These are phyloP conservation scores for Zaprionus tsacasi DNA, from an alignment of 1,140 invertebrate species.

Conservation along the genomic window DNA sequence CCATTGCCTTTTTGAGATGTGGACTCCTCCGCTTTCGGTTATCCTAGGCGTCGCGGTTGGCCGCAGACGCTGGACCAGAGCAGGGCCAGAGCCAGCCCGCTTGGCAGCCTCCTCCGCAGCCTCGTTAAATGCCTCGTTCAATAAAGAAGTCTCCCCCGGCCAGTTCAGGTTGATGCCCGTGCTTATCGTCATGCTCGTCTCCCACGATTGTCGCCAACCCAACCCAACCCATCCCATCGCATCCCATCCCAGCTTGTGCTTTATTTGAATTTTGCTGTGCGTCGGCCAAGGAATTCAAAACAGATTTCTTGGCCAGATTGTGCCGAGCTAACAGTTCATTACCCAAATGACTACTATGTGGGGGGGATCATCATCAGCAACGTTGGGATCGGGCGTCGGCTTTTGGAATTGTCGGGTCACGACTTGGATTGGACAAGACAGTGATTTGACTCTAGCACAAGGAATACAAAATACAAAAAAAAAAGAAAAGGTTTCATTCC, in stretches of 20 bases:
- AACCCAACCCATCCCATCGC: too few relatives aligned
- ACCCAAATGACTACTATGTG: conserved; percentile 70
- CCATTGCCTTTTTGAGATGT: background rate
- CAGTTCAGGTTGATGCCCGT: conserved; percentile 3
- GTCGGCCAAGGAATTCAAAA: conserved; percentile 70
- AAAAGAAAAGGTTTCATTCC: conserved; percentile 59
- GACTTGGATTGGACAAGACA: conserved; percentile 5
- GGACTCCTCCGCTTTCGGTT: background rate
- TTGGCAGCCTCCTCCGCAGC: too few relatives aligned
- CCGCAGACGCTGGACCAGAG: conserved; percentile 14
- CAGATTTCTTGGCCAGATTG: conserved; percentile 80
- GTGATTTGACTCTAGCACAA: conserved; percentile 36
- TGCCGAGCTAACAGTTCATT: conserved; percentile 79
- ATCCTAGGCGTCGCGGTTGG: conserved; percentile 31
- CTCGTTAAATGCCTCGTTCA: conserved; percentile 38
- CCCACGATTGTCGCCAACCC: background rate
- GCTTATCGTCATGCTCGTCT: conserved; percentile 5
- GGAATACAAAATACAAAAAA: background rate
- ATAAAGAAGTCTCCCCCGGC: background rate
- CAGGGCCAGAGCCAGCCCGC: background rate
- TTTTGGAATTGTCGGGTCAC: background rate
- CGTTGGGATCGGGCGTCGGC: background rate
- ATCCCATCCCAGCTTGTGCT: conserved; percentile 6
- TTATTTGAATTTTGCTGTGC: conserved; percentile 73
- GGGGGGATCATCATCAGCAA: background rate